Evolutionary conservation across 2,113 vertebrate species (phyloP), one percentile per base, ranked within the genome.

Genomic region (Silurus asotus): DNA sequence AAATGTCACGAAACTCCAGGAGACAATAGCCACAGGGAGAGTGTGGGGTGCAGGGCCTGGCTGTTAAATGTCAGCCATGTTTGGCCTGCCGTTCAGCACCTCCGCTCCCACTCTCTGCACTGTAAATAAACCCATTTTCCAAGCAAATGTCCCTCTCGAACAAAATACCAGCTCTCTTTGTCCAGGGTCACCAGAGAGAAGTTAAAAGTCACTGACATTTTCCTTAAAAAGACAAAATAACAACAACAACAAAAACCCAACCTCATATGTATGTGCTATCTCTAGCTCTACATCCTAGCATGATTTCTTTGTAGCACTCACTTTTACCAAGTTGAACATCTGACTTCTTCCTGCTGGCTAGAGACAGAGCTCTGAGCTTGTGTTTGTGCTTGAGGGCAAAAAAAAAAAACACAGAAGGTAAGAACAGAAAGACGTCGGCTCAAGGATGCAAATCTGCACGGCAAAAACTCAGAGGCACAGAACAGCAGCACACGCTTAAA

Each of bases 31-130:
- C 77, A 10, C 2, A 8, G 55, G 84, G 48, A 59, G 58, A 53
- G 45, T 14, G 25, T 45, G 70, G 58, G 59, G 64, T 56, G 19
- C 53, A 70, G 53, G 53, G 76, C 62, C 84, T 80, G 53, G 64
- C 84, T 69, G 85, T 49, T 86, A 86, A 86, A 86, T 86, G 85
- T 86, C 85, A 86, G 69, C 56, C 58, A 76, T 82, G 85, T 86
- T 86, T 86, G 79, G 58, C 59, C 49, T 11, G 48, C 53, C 14
- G 53, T 25, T 72, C 37, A 67, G 25, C 76, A 62, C 84, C 84
- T 37, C 55, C 58, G 8, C 75, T 69, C 59, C 19, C 58, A 3
- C 78, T 64, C 48, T 75, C 79, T 23, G 5, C 58, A 76, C 69
- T 53, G 85, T 82, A 86, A 86, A 86, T 64, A 82, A 82, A 25